Evolutionary conservation across 1,140 invertebrate genomes (phyloP).

Genomic region (Camponotus pennsylvanicus): DNA sequence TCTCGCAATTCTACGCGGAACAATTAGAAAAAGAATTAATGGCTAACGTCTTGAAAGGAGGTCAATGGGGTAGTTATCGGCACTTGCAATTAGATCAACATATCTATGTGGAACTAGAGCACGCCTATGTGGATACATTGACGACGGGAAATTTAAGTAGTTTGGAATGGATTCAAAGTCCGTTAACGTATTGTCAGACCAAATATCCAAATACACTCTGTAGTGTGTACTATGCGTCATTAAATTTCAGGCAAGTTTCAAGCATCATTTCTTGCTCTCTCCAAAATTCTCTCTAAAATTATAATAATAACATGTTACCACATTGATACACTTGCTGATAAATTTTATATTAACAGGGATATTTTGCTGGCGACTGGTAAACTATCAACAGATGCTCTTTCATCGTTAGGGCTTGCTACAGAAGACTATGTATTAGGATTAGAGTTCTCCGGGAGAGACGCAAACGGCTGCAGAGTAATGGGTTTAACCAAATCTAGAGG

Average conservation of each 20-base stretch:
- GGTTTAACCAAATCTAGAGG: slow-evolving; percentile 95
- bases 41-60: slow-evolving; percentile 93
- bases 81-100: slow-evolving; percentile 90
- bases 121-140: slow-evolving; percentile 97
- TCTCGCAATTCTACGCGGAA: slow-evolving; percentile 87
- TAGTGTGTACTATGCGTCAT: slow-evolving; percentile 95
- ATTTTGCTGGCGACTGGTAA: slow-evolving; percentile 99
- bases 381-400: slow-evolving; percentile 97
- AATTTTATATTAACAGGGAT: slow-evolving; percentile 88
- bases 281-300: neutral
- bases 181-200: slow-evolving; percentile 88
- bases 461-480: slow-evolving; percentile 94
- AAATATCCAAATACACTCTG: slow-evolving; percentile 88
- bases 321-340: neutral
- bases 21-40: slow-evolving; percentile 93
- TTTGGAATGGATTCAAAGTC: slow-evolving; percentile 96
- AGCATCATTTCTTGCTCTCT: neutral
- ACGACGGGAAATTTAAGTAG: slow-evolving; percentile 95
- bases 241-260: slow-evolving; percentile 92
- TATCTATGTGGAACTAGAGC: slow-evolving; percentile 90
- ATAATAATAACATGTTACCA: too few relatives aligned
- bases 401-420: slow-evolving; percentile 90
- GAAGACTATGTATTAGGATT: slow-evolving; percentile 97
- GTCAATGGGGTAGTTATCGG: slow-evolving; percentile 94
- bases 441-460: slow-evolving; percentile 95